Conservation (phyloP, 2,888 invertebrate genomes). For the Hypercompe scribonia region DNA sequence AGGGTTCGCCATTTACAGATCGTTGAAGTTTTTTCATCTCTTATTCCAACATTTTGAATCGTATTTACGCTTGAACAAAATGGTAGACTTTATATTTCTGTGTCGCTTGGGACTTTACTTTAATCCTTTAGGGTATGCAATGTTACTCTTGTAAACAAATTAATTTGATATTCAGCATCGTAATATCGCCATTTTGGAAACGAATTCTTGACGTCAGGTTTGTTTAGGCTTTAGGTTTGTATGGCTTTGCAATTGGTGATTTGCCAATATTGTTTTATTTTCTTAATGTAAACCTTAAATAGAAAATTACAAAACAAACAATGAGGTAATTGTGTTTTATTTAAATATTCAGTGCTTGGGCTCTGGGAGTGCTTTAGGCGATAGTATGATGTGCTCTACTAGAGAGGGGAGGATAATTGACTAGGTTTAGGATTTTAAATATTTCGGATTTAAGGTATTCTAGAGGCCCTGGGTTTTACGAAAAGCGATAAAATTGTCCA, state of each 20-base stretch:
- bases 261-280: background rate
- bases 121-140: slow-evolving; percentile 19
- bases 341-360: background rate
- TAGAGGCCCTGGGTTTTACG: too few relatives aligned
- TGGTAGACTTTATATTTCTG: slow-evolving; percentile 16
- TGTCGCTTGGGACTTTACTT: slow-evolving; percentile 17
- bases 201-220: slow-evolving; percentile 24
- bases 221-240: slow-evolving; percentile 6
- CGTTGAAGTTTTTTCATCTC: slow-evolving; percentile 32
- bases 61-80: slow-evolving; percentile 30
- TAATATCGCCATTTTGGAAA: slow-evolving; percentile 20
- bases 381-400: too few relatives aligned
- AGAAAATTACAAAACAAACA: background rate
- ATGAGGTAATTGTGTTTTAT: background rate
- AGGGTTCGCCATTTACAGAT: slow-evolving; percentile 46
- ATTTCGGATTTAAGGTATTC: too few relatives aligned
- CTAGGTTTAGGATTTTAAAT: too few relatives aligned
- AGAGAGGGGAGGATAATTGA: too few relatives aligned
- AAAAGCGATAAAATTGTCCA: too few relatives aligned
- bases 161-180: slow-evolving; percentile 29
- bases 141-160: slow-evolving; percentile 30
- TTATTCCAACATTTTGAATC: slow-evolving; percentile 22
- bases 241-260: background rate
- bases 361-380: too few relatives aligned
- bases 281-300: background rate